Percentiles rank a stretch among this genome's conserved stretches.
phyloP scores from a whole-genome alignment of 2,113 vertebrate genomes.

The Sylvia atricapilla region DNA sequence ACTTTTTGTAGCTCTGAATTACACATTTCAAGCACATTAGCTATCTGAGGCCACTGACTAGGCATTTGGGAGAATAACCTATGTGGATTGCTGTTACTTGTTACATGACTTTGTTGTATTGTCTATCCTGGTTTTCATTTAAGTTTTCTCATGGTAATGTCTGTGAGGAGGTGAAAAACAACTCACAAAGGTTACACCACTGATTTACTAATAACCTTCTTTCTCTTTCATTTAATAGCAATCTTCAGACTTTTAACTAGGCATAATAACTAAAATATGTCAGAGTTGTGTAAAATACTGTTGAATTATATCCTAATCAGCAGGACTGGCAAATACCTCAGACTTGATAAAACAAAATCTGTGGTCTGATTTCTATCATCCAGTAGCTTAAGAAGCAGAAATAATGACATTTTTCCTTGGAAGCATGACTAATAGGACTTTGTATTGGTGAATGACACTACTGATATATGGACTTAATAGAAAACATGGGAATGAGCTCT shows the following conservation, averaged over 20 bases:
- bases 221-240: constrained; percentile 47
- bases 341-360: not conserved
- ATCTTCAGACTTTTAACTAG: constrained; percentile 20
- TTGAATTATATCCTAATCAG: constrained; percentile 16
- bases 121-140: constrained; percentile 67
- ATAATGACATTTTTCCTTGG: constrained; percentile 4
- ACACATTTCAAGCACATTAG: constrained; percentile 31
- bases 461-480: not conserved
- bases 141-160: constrained; percentile 55
- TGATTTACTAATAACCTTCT: constrained; percentile 52
- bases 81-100: not conserved
- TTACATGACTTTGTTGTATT: constrained; percentile 28
- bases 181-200: constrained; percentile 29
- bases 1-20: constrained; percentile 57
- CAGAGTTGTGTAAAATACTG: not conserved
- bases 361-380: constrained; percentile 17
- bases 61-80: constrained; percentile 52
- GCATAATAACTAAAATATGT: not conserved
- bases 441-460: not conserved
- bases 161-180: constrained; percentile 70
- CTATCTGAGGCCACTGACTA: constrained; percentile 50
- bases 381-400: not conserved
- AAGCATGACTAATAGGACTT: not conserved
- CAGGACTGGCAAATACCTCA: not conserved
- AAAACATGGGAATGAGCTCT: not conserved